Percentiles rank a stretch among this genome's conserved stretches.
These are phyloP conservation scores for Discoglossus pictus DNA, from an alignment of 2,797 vertebrate genomes.

Conservation along the genomic window DNA sequence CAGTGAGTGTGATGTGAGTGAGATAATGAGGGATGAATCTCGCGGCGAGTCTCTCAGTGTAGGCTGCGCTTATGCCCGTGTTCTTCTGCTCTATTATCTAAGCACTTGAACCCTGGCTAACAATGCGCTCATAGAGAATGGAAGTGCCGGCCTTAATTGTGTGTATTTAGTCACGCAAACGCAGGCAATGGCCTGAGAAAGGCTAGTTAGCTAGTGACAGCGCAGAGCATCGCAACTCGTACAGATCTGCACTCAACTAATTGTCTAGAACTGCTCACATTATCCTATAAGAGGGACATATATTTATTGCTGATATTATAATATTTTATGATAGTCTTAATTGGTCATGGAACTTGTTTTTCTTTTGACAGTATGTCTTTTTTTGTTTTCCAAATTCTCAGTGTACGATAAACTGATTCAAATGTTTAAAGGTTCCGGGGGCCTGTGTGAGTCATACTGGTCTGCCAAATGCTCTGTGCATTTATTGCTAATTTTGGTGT, in stretches of 20 bases:
- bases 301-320: too few species aligned
- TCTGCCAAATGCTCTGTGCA: too few species aligned
- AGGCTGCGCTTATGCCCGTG: slow-evolving; percentile 80
- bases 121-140: slow-evolving; percentile 98
- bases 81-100: slow-evolving; percentile 95
- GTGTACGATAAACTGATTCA: too few species aligned
- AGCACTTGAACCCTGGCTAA: slow-evolving; percentile 98
- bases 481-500: too few species aligned
- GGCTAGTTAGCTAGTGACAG: slow-evolving; percentile 97
- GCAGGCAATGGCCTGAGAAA: slow-evolving; percentile 98
- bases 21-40: slow-evolving; percentile 89
- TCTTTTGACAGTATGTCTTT: slow-evolving; percentile 61
- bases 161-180: slow-evolving; percentile 99
- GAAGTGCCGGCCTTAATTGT: slow-evolving; percentile 98
- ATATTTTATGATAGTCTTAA: too few species aligned
- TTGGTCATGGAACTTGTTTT: too few species aligned
- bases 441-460: too few species aligned
- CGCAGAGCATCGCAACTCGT: slow-evolving; percentile 88
- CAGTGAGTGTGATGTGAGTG: slow-evolving; percentile 73
- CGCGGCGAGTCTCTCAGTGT: slow-evolving; percentile 78
- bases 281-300: slow-evolving; percentile 59
- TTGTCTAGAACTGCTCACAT: slow-evolving; percentile 86
- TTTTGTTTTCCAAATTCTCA: too few species aligned
- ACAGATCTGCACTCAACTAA: too few species aligned
- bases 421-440: too few species aligned